A percentile compares a stretch with the other conserved stretches of the same genome.
Evolutionary conservation across 1,140 invertebrate species (phyloP).

Genomic region (Oreohelix idahoensis): DNA sequence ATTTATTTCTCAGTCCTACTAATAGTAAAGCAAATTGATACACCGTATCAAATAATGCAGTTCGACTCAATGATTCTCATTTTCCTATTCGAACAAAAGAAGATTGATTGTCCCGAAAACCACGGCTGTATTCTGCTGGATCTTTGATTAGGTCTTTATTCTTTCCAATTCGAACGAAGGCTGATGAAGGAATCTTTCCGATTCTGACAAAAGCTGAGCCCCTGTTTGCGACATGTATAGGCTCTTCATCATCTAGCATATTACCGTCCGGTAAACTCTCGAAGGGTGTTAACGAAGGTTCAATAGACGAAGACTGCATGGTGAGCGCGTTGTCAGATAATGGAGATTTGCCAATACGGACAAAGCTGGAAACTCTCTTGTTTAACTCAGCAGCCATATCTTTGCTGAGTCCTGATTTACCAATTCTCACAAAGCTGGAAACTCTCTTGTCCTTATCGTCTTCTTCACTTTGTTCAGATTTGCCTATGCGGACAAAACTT

Average conservation of each 20-base stretch:
- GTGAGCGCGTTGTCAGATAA: too few species aligned
- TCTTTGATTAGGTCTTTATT: conserved; percentile 6
- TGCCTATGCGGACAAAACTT: conserved; percentile 46
- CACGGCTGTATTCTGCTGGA: neutral
- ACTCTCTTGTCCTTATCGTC: conserved; percentile 3
- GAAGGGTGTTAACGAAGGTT: neutral
- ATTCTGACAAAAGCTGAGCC: conserved; percentile 49
- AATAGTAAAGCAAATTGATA: too few species aligned
- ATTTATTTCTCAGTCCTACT: too few species aligned
- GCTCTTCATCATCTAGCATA: conserved; percentile 18
- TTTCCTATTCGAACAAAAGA: too few species aligned
- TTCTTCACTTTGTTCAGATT: neutral
- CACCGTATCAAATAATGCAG: too few species aligned
- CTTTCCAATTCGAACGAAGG: conserved; percentile 47
- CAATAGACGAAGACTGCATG: neutral
- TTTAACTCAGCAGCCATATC: neutral
- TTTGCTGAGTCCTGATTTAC: neutral
- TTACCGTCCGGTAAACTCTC: conserved; percentile 6
- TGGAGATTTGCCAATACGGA: conserved; percentile 31
- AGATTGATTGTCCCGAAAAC: too few species aligned
- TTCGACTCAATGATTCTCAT: too few species aligned
- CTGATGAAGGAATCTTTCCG: conserved; percentile 51
- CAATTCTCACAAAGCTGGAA: conserved; percentile 48
- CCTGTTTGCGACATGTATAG: conserved; percentile 9
- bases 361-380: conserved; percentile 38